Evolutionary conservation across 2,113 vertebrate genomes (phyloP).

Genomic region (Stigmatopora nigra): DNA sequence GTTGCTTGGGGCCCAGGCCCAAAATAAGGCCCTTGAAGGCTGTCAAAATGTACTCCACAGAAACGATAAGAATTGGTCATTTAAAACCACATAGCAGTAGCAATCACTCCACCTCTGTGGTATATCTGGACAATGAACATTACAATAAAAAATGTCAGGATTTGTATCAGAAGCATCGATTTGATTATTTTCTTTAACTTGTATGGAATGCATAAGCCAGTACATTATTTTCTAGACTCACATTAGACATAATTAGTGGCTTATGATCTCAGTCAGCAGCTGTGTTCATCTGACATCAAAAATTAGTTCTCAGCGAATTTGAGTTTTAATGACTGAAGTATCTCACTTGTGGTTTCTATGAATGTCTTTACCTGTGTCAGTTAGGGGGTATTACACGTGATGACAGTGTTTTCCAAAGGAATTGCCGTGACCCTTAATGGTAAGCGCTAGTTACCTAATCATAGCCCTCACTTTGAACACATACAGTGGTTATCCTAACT

Average conservation of each 20-base stretch:
- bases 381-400: neutral
- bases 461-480: neutral
- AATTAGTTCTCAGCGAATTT: neutral
- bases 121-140: conserved; percentile 2
- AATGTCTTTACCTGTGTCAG: neutral
- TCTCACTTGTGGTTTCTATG: conserved; percentile 6
- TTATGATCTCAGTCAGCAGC: conserved; percentile 10
- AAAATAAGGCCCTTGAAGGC: too few relatives aligned
- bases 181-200: neutral
- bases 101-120: too few relatives aligned
- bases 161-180: neutral
- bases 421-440: neutral
- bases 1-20: too few relatives aligned
- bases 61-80: too few relatives aligned
- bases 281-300: neutral
- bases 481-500: neutral
- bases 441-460: conserved; percentile 1
- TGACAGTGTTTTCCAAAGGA: neutral
- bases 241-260: neutral
- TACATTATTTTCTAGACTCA: conserved; percentile 1
- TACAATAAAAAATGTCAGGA: neutral
- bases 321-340: neutral
- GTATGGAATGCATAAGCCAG: neutral
- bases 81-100: too few relatives aligned
- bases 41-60: too few relatives aligned